phyloP scores from a whole-genome alignment of 2,113 vertebrate genomes.

The Agapornis roseicollis region DNA sequence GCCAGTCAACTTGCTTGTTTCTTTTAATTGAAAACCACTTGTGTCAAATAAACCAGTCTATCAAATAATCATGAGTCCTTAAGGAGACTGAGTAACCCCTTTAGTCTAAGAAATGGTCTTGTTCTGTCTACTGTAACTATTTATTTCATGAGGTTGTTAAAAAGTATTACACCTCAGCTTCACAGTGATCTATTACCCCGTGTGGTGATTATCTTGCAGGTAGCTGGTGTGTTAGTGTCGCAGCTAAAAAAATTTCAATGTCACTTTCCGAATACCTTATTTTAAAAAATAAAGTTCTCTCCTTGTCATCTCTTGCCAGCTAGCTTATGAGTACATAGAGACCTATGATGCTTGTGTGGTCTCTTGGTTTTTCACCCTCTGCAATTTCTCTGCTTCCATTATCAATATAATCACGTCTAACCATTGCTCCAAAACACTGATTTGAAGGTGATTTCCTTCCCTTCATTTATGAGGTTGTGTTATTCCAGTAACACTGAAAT shows the following conservation, averaged over 20 bases:
- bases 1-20: slow-evolving; percentile 1
- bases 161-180: background rate
- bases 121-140: background rate
- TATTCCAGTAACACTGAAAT: background rate
- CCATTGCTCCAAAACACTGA: background rate
- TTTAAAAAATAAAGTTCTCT: background rate
- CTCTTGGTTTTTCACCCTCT: background rate
- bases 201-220: slow-evolving; percentile 10
- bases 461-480: background rate
- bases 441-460: background rate
- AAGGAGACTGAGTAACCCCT: background rate
- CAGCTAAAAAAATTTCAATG: background rate
- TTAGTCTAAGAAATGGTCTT: background rate
- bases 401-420: background rate
- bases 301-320: background rate
- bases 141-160: background rate
- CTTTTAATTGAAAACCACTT: slow-evolving; percentile 30
- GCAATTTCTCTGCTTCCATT: background rate
- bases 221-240: background rate
- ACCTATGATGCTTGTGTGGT: background rate
- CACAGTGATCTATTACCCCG: background rate
- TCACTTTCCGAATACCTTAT: background rate
- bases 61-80: slow-evolving; percentile 20
- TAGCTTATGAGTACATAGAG: background rate
- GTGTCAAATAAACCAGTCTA: slow-evolving; percentile 37